phyloP scores from a whole-genome alignment of 2,797 vertebrate species.

The Enoplosus armatus region DNA sequence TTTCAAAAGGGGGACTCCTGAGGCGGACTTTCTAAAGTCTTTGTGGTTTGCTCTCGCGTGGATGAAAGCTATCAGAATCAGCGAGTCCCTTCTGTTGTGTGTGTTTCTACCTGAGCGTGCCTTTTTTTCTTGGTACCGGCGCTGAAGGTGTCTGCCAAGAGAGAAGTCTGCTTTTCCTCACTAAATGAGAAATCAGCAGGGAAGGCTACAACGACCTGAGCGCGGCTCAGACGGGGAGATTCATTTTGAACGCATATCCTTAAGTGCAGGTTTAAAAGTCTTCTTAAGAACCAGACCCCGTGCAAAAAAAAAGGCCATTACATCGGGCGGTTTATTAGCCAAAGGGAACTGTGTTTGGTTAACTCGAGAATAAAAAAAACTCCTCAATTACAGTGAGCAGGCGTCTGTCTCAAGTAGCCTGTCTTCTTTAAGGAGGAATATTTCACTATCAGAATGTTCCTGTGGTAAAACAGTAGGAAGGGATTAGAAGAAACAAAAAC shows the following conservation, averaged over 20 bases:
- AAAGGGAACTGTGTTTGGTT: constrained; percentile 67
- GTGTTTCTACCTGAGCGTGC: constrained; percentile 57
- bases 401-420: constrained; percentile 73
- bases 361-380: constrained; percentile 34
- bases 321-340: constrained; percentile 58
- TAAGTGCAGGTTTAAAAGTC: constrained; percentile 54
- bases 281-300: constrained; percentile 63
- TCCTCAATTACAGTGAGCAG: constrained; percentile 65
- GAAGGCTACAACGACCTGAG: constrained; percentile 46
- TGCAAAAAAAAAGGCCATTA: constrained; percentile 50
- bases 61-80: constrained; percentile 33
- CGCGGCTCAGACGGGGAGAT: constrained; percentile 49
- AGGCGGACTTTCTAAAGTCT: neutral
- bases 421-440: constrained; percentile 67
- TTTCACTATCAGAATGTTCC: constrained; percentile 71
- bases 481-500: constrained; percentile 76
- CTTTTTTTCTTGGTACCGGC: constrained; percentile 44
- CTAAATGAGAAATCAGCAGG: constrained; percentile 75
- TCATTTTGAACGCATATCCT: constrained; percentile 61
- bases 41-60: constrained; percentile 14
- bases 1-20: neutral
- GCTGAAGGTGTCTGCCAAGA: constrained; percentile 67
- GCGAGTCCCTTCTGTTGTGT: constrained; percentile 15
- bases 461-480: constrained; percentile 78
- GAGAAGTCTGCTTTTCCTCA: constrained; percentile 77